Evolutionary conservation across 92 coral and sea anemone genomes (phyloP).

Genomic region (Isaurus tuberculatus): DNA sequence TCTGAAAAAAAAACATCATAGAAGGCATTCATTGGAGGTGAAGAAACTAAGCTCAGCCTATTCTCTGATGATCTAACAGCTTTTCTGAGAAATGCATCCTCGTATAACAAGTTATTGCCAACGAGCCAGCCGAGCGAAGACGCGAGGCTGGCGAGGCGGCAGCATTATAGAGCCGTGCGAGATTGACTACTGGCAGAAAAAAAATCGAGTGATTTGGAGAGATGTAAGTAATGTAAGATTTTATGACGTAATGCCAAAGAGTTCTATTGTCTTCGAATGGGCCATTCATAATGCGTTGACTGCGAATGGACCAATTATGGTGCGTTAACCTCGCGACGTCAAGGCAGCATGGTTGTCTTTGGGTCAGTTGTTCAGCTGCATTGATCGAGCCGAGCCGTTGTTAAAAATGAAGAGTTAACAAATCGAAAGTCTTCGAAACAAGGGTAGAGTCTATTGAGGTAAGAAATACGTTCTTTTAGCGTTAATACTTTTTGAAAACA

Average conservation of each 20-base stretch:
- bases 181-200: not conserved
- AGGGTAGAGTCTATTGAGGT: constrained; percentile 20
- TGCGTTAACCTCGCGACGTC: not conserved
- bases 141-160: not conserved
- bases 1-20: too few relatives aligned
- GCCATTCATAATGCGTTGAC: not conserved
- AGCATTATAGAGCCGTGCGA: constrained; percentile 3
- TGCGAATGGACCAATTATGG: not conserved
- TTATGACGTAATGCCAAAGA: not conserved
- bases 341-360: not conserved
- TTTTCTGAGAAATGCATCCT: too few relatives aligned
- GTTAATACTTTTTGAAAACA: constrained; percentile 9
- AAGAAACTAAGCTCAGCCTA: too few relatives aligned
- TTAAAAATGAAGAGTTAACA: not conserved
- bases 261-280: not conserved
- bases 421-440: not conserved
- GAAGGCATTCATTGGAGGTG: too few relatives aligned
- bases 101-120: too few relatives aligned
- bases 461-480: constrained; percentile 35
- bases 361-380: not conserved
- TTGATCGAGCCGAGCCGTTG: not conserved
- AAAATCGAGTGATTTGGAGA: not conserved
- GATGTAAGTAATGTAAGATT: not conserved
- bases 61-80: too few relatives aligned
- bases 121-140: constrained; percentile 9